Percentiles rank a stretch among this genome's conserved stretches.
These are phyloP conservation scores for Brachionus rotundiformis DNA, from an alignment of 1,140 invertebrate genomes.

Conservation along the genomic window DNA sequence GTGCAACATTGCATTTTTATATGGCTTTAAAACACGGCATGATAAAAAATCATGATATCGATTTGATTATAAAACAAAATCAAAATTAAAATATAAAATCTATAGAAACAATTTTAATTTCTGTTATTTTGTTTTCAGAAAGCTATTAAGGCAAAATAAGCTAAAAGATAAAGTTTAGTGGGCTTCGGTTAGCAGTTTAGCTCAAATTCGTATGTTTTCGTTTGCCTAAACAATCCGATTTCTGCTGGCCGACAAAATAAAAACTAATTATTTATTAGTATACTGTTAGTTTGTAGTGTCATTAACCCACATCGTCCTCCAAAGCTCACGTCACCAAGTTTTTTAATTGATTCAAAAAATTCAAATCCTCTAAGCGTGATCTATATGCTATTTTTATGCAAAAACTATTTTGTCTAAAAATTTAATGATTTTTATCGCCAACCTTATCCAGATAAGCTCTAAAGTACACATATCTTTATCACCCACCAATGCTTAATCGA, in stretches of 20 bases:
- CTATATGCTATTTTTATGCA: neutral
- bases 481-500: neutral
- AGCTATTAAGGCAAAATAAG: neutral
- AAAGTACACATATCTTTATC: neutral
- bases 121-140: neutral
- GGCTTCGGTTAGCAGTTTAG: neutral
- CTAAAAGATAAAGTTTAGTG: neutral
- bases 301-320: constrained; percentile 29
- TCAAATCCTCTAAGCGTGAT: constrained; percentile 11
- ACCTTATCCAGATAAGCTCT: constrained; percentile 12
- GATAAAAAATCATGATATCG: neutral
- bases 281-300: neutral
- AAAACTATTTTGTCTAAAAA: neutral
- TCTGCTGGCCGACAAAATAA: neutral
- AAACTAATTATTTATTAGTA: neutral
- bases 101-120: neutral
- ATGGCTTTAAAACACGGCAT: neutral
- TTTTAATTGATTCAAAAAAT: constrained; percentile 15
- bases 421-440: neutral
- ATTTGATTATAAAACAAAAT: constrained; percentile 13
- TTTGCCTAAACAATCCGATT: neutral
- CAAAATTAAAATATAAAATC: neutral
- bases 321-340: neutral
- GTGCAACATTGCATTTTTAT: neutral
- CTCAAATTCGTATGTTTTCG: neutral